Evolutionary conservation across 2,888 invertebrate species (phyloP), one percentile per base, ranked within the genome.

Genomic region (Cecidostiba fungosa): DNA sequence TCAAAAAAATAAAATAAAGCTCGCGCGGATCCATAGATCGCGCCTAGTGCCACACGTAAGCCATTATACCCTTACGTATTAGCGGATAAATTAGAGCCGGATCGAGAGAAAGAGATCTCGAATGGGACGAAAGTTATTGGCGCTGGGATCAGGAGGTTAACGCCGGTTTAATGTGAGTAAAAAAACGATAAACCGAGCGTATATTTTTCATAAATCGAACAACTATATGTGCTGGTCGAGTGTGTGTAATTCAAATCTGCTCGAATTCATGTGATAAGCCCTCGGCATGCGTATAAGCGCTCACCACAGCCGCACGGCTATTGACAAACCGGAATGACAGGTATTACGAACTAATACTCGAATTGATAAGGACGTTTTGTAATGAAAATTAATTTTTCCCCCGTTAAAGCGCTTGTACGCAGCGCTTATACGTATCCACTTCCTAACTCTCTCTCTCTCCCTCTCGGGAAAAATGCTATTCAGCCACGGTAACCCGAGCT

Each of bases 241-340:
- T 12, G 43, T 10, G 26, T 5, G 50, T 78, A 84, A 84, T 84
- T 79, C 54, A 23, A 84, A 74, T 79, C 39, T 54, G 54, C 62
- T 66, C 29, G 26, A 66, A 39, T 79, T 50, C 39, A 84, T 84
- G 69, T 76, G 84, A 84, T 85, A 85, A 80, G 54, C 19, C 54
- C 6, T 6, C 39, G 39, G 39, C 6, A 8, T 8, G n/a, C 32
- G 32, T 32, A 32, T 32, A 32, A 32, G 32, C 32, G 32, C 32
- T 32, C 32, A 32, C 32, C 50, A 1, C 50, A n/a, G 50, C 16
- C 54, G 12, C 43, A 12, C 54, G 54, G 54, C 32, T 23, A 70
- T 74, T 77, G 77, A 77, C 54, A 80, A 85, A 80, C 85, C 76
- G 77, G 84, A 84, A 74, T 80, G 76, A 39, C 70, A 69, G 74